Percentiles rank a stretch among this genome's conserved stretches.
phyloP scores from a whole-genome alignment of 1,140 invertebrate genomes.

The Eufriesea mexicana region DNA sequence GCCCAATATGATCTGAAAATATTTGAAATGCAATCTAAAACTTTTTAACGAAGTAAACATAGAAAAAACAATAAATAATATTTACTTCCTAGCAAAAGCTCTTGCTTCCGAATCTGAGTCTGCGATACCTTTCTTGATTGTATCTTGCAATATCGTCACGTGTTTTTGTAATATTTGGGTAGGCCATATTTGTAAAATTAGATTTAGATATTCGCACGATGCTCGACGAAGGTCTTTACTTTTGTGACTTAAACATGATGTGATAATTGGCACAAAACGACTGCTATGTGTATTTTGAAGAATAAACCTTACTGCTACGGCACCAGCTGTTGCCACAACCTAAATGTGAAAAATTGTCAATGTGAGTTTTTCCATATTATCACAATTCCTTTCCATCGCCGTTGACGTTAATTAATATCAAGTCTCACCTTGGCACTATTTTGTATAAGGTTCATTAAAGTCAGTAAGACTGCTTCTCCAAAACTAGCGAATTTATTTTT shows the following conservation, averaged over 20 bases:
- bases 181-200: slow-evolving; percentile 93
- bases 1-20: slow-evolving; percentile 92
- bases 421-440: slow-evolving; percentile 94
- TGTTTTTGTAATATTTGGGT: slow-evolving; percentile 92
- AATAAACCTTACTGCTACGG: slow-evolving; percentile 94
- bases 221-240: slow-evolving; percentile 94
- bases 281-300: slow-evolving; percentile 93
- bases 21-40: neutral
- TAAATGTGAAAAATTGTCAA: slow-evolving; percentile 70
- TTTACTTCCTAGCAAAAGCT: slow-evolving; percentile 87
- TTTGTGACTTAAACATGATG: slow-evolving; percentile 91
- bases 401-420: slow-evolving; percentile 6
- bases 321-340: slow-evolving; percentile 95
- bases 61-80: slow-evolving; percentile 31
- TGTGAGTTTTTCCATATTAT: slow-evolving; percentile 13
- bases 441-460: slow-evolving; percentile 95
- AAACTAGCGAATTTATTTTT: slow-evolving; percentile 93
- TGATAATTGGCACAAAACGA: slow-evolving; percentile 94
- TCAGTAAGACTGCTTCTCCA: slow-evolving; percentile 90
- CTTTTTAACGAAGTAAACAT: too few species aligned
- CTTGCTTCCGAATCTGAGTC: slow-evolving; percentile 96
- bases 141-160: slow-evolving; percentile 89
- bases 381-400: neutral
- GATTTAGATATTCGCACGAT: slow-evolving; percentile 92
- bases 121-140: slow-evolving; percentile 93